Base-by-base conservation (phyloP, 2,888 invertebrate species). In the Mayetiola destructor region DNA sequence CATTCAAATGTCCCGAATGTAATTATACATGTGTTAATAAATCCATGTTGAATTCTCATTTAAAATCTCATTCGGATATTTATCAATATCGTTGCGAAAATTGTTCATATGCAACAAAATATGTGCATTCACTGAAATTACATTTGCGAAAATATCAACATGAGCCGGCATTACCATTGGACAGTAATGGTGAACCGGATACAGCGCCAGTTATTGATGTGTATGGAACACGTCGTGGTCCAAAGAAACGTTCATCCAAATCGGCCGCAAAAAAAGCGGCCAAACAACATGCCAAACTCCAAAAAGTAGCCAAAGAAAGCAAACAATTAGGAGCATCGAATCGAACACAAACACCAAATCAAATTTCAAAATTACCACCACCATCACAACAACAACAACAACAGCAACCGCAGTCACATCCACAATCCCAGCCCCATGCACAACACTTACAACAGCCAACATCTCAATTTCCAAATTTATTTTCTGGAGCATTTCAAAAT, bases 11-110 rank as follows among this genome's bases (percentile, higher is more conserved):
- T 71, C 79, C 80, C 61, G 84, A 90, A 67, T 97, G 96, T 69
- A 77, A 80, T 18, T 93, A 93, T 66, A 80, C 84, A 0, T 96
- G 95, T 68, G 94, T 95, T n/a, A 96, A 94, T 75, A 94, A 95
- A 70, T 96, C 96, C 0, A 99, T 99, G 99, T 77, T 99, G 57
- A 97, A 94, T 73, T 95, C 94, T 1, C 99, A 99, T 69, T 80
- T 94, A 67, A 99, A 99, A 69, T 93, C 92, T 0, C 99, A 99
- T 72, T 88, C 88, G 0, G 86, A 84, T 62, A 77, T 94, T 1
- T 94, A 94, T 67, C 93, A 92, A 67, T 96, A 92, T 70, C 80
- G 90, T 36, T 99, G 99, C 69, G 77, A 84, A 0, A 87, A 94
- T 68, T 99, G 99, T 70, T 84, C 84, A 58, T 99, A 97, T 69